Evolutionary conservation across 2,888 invertebrate genomes (phyloP).

Genomic region (Synanthedon tipuliformis): DNA sequence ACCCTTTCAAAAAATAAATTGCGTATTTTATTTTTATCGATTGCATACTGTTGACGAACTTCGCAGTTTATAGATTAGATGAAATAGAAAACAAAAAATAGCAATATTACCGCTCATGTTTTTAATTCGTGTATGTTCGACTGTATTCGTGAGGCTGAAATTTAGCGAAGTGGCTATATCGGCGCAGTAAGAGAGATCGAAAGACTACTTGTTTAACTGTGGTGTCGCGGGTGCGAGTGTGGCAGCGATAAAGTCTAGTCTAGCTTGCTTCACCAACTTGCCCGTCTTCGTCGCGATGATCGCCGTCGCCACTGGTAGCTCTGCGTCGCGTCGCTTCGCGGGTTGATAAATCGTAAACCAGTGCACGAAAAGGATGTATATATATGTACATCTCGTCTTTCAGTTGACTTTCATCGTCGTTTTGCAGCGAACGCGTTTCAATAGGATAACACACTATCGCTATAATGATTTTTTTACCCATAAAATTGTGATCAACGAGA

Average conservation of each 20-base stretch:
- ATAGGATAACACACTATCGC: conserved; percentile 63
- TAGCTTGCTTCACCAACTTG: conserved; percentile 16
- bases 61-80: conserved; percentile 17
- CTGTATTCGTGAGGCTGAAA: conserved; percentile 32
- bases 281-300: conserved; percentile 20
- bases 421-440: conserved; percentile 68
- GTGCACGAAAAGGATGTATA: conserved; percentile 65
- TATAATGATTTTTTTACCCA: conserved; percentile 16
- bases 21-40: too few relatives aligned
- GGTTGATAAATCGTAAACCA: conserved; percentile 63
- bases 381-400: conserved; percentile 69
- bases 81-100: conserved; percentile 25
- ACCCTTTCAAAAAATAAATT: conserved; percentile 2
- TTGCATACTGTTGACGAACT: too few relatives aligned
- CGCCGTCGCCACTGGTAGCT: conserved; percentile 20
- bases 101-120: conserved; percentile 7
- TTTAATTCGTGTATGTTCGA: conserved; percentile 41
- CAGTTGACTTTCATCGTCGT: conserved; percentile 70
- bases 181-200: conserved; percentile 53
- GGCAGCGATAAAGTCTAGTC: conserved; percentile 34
- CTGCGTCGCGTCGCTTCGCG: conserved; percentile 14
- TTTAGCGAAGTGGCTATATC: conserved; percentile 25
- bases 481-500: background rate
- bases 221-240: conserved; percentile 48
- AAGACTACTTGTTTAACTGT: conserved; percentile 30